These are phyloP conservation scores for Crypturellus undulatus DNA, from an alignment of 2,113 vertebrate species.

Conservation along the genomic window DNA sequence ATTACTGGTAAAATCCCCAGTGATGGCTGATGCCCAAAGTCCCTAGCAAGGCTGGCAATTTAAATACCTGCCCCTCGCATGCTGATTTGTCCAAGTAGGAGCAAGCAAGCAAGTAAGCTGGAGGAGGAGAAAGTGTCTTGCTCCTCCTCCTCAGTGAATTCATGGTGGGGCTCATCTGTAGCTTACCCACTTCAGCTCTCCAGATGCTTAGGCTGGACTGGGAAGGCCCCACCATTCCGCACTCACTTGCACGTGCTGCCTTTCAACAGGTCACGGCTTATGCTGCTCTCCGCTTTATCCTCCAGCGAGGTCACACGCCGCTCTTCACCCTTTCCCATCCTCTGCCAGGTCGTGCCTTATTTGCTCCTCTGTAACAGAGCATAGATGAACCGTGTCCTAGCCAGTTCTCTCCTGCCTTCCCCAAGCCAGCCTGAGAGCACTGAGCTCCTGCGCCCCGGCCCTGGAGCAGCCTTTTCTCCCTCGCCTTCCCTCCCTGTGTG, in stretches of 20 bases:
- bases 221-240: background rate
- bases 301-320: rapidly evolving
- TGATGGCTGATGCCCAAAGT: conserved; percentile 28
- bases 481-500: rapidly evolving
- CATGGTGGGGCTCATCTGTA: background rate
- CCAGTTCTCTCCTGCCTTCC: background rate
- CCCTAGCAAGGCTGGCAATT: background rate
- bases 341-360: background rate
- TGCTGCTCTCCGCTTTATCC: conserved; percentile 15
- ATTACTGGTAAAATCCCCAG: conserved; percentile 62
- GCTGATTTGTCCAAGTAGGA: background rate
- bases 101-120: background rate
- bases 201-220: background rate
- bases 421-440: background rate
- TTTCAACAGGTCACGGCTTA: background rate
- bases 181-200: background rate
- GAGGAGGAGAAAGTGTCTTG: background rate
- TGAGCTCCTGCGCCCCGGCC: background rate
- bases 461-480: background rate
- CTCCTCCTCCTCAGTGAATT: background rate
- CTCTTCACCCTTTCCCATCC: background rate
- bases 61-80: conserved; percentile 1
- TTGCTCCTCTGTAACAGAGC: background rate
- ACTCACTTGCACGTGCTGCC: background rate
- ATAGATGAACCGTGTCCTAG: background rate